Conservation (phyloP, 2,113 vertebrate genomes). For the Cottus gobio region DNA sequence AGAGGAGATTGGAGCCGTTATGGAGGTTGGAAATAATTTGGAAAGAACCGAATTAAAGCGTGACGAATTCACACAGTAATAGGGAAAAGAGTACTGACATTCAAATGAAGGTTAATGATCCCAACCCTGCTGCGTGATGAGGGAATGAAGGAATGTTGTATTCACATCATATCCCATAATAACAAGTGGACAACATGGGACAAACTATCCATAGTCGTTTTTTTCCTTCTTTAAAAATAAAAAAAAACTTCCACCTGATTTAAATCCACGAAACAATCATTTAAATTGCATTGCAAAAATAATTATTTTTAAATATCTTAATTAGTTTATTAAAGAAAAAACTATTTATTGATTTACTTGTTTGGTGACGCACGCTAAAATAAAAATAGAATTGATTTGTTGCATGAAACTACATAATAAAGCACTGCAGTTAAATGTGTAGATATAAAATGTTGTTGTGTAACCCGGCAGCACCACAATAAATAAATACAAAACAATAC, state of each 20-base stretch:
- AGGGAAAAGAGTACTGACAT: neutral
- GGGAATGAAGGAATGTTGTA: too few relatives aligned
- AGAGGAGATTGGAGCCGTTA: neutral
- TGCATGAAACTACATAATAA: conserved; percentile 2
- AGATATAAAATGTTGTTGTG: neutral
- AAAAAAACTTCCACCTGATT: too few relatives aligned
- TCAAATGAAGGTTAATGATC: neutral
- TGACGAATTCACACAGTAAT: conserved; percentile 2
- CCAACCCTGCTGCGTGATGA: too few relatives aligned
- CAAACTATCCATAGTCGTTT: too few relatives aligned
- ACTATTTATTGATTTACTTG: too few relatives aligned
- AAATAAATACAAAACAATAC: neutral
- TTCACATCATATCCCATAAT: too few relatives aligned
- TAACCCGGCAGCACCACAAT: neutral
- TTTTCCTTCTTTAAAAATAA: too few relatives aligned
- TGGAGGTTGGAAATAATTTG: neutral
- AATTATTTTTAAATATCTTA: too few relatives aligned
- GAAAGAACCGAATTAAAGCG: conserved; percentile 16
- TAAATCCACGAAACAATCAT: too few relatives aligned
- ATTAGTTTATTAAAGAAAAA: too few relatives aligned
- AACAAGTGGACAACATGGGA: too few relatives aligned
- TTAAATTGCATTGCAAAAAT: too few relatives aligned
- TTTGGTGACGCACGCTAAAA: neutral
- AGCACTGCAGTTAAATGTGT: neutral
- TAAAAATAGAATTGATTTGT: neutral